These are phyloP conservation scores for Pseudomugil tenellus DNA, from an alignment of 2,797 vertebrate species.

Conservation along the genomic window DNA sequence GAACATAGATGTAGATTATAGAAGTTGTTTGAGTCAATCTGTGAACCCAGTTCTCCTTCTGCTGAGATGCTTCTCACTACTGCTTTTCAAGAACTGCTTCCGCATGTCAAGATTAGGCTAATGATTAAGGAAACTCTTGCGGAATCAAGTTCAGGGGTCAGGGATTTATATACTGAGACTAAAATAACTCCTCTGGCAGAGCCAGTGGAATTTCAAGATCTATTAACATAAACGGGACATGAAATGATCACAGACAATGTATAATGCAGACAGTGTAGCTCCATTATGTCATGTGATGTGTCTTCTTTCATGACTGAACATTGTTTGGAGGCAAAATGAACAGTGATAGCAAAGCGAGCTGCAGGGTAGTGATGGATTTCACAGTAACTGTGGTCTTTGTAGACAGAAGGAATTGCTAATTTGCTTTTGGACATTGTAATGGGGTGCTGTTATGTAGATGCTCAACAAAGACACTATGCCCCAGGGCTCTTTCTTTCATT, in stretches of 20 bases:
- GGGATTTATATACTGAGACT: neutral
- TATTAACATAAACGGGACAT: conserved; percentile 29
- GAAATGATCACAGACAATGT: conserved; percentile 18
- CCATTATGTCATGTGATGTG: conserved; percentile 28
- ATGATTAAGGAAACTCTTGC: neutral
- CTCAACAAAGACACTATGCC: conserved; percentile 56
- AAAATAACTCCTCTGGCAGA: neutral
- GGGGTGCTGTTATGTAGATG: conserved; percentile 63
- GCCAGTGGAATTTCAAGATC: conserved; percentile 9
- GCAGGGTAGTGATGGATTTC: conserved; percentile 31
- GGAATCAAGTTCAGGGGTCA: neutral
- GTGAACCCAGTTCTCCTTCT: neutral
- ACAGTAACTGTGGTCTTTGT: conserved; percentile 22
- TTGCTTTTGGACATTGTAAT: conserved; percentile 51
- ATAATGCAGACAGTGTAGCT: conserved; percentile 16
- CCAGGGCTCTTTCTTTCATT: conserved; percentile 52
- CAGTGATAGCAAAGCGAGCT: conserved; percentile 19
- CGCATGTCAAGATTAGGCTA: neutral
- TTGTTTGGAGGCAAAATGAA: conserved; percentile 42
- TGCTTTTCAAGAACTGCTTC: neutral
- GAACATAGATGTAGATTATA: neutral
- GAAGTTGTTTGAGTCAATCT: neutral
- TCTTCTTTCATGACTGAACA: conserved; percentile 37
- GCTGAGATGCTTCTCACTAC: neutral
- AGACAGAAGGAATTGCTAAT: conserved; percentile 34